phyloP scores from a whole-genome alignment of 1,140 invertebrate species.

The Bombus affinis region DNA sequence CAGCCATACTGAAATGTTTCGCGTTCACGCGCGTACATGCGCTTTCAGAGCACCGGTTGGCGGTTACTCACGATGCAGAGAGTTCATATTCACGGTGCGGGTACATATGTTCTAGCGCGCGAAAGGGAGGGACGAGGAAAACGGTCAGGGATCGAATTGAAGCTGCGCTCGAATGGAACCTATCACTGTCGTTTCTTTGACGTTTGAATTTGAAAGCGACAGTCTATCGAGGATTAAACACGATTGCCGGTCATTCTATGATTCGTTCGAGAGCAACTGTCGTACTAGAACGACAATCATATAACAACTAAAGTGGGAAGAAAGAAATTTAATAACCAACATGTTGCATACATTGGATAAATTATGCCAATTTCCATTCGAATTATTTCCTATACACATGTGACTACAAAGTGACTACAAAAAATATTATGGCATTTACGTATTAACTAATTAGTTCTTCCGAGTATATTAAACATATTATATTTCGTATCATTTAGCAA shows the following conservation, averaged over 20 bases:
- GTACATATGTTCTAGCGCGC: conserved; percentile 41
- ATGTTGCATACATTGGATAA: no score
- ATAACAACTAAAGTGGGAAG: no score
- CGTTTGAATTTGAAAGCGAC: conserved; percentile 11
- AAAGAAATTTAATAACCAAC: no score
- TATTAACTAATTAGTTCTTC: no score
- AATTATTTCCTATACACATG: no score
- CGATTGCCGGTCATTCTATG: background rate
- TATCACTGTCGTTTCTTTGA: conserved; percentile 35
- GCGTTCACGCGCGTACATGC: conserved; percentile 12
- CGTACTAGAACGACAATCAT: no score
- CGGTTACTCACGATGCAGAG: conserved; percentile 8
- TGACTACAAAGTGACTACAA: no score
- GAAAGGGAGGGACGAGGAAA: background rate
- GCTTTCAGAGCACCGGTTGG: background rate
- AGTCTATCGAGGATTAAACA: conserved; percentile 21
- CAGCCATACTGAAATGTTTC: conserved; percentile 32
- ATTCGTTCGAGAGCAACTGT: background rate
- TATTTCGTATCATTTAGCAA: no score
- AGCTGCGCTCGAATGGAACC: conserved; percentile 20
- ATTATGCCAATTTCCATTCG: no score
- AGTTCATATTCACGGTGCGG: conserved; percentile 37
- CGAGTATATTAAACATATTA: no score
- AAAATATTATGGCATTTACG: no score
- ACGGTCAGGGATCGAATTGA: conserved; percentile 10